Base-by-base conservation (phyloP, 1,140 invertebrate genomes). In the Dendroctonus valens region DNA sequence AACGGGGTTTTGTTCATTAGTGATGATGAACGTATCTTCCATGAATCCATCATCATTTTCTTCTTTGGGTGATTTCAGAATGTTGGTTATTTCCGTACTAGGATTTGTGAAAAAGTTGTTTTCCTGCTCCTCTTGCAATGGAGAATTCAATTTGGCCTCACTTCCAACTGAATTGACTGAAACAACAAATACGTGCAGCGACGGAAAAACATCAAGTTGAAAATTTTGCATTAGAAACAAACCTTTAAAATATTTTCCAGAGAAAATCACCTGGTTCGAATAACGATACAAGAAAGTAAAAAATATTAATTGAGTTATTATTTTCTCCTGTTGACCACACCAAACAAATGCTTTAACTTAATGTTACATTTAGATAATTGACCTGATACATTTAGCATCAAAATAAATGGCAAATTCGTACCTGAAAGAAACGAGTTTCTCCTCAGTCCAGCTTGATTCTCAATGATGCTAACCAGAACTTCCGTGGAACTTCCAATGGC, bases 401-500 rank as follows among this genome's bases (percentile, higher is more conserved):
- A n/a, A n/a, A n/a, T n/a, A n/a, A n/a, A n/a, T n/a, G n/a, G n/a
- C n/a, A n/a, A n/a, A n/a, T n/a, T n/a, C n/a, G n/a, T 69, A 59
- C 58, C 68, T 42, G 66, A 64, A 41, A 75, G 48, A 51, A 70
- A 69, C 2, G 75, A 76, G 61, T 72, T 72, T 51, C 66, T 69
- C 38, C 71, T 65, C n/a, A 74, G 55, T 15, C 69, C 68, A 3
- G 72, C 69, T 59, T 74, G 73, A 67, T 73, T 75, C 50, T 75
- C 75, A 26, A 76, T 70, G 3, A 76, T 76, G 52, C 73, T 74
- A 38, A 75, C 73, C 5, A 76, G 58, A 7, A 76, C 72, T 58
- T 76, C 75, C 0, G 73, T 75, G 0, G 75, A 76, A 39, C 70
- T 75, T 7, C 73, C 72, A 39, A 76, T 76, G 0, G 75, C 75